Conservation (phyloP, 1,140 invertebrate species). For the Sogatella furcifera region DNA sequence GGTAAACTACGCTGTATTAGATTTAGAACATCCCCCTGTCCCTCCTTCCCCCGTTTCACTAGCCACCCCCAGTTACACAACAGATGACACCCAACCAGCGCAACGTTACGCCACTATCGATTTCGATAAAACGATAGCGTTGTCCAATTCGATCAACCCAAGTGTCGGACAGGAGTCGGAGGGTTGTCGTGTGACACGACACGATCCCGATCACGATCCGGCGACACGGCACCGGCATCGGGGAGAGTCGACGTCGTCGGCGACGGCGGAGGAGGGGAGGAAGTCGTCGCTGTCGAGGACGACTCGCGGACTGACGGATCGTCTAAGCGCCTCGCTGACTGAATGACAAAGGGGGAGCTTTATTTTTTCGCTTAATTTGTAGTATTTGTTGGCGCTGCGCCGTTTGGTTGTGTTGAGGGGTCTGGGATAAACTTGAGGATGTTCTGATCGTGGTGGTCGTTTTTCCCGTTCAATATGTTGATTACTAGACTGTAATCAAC, state of each 20-base stretch:
- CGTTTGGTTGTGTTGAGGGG: too few relatives aligned
- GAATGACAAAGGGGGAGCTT: not conserved
- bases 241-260: not conserved
- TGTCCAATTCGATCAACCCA: conserved; percentile 48
- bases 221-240: too few relatives aligned
- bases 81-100: not conserved
- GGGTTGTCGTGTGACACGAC: conserved; percentile 49
- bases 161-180: conserved; percentile 38
- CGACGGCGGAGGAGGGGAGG: not conserved
- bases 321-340: not conserved
- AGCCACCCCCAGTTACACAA: conserved; percentile 29
- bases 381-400: not conserved
- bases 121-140: conserved; percentile 80
- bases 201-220: conserved; percentile 36
- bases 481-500: too few relatives aligned
- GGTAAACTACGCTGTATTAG: conserved; percentile 67
- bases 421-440: too few relatives aligned
- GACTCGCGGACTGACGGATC: not conserved
- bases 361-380: not conserved
- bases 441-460: too few relatives aligned
- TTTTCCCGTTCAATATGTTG: too few relatives aligned
- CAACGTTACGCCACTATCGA: conserved; percentile 85
- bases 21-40: conserved; percentile 41
- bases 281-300: too few relatives aligned
- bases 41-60: conserved; percentile 30